Percentiles rank a stretch among this genome's conserved stretches.
These are phyloP conservation scores for Littorina saxatilis DNA, from an alignment of 1,140 invertebrate genomes.

Conservation along the genomic window DNA sequence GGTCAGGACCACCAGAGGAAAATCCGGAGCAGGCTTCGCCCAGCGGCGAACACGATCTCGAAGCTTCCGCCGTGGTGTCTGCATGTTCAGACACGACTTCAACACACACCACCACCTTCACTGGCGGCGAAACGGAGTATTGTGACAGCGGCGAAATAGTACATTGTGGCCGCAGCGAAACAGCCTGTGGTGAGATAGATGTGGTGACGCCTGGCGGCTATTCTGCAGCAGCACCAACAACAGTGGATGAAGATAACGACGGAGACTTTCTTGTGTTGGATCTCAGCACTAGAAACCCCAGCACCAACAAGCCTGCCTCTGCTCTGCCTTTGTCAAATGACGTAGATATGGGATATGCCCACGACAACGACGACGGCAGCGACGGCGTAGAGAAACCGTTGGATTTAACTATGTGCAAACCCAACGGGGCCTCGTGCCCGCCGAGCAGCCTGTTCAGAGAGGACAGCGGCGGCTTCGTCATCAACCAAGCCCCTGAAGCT, in stretches of 20 bases:
- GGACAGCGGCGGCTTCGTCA: not conserved
- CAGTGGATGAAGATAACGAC: not conserved
- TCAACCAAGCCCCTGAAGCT: not conserved
- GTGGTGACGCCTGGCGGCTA: no score
- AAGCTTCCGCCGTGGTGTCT: no score
- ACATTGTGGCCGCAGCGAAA: not conserved
- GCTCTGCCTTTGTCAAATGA: not conserved
- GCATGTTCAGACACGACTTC: no score
- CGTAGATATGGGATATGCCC: not conserved
- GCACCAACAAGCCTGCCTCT: not conserved
- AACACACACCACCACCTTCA: not conserved
- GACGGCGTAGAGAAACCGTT: constrained; percentile 20
- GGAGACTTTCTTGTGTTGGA: constrained; percentile 23
- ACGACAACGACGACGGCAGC: not conserved
- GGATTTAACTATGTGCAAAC: constrained; percentile 28
- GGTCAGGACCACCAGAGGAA: no score
- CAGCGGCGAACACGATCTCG: no score
- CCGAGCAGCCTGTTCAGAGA: no score
- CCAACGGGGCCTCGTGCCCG: not conserved
- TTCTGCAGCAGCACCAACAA: no score
- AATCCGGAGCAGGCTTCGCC: no score
- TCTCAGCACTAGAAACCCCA: not conserved
- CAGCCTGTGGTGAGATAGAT: no score
- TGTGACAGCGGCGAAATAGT: not conserved
- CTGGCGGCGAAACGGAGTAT: constrained; percentile 6